Conservation (phyloP, 1,140 invertebrate genomes). For the Drosophila funebris region DNA sequence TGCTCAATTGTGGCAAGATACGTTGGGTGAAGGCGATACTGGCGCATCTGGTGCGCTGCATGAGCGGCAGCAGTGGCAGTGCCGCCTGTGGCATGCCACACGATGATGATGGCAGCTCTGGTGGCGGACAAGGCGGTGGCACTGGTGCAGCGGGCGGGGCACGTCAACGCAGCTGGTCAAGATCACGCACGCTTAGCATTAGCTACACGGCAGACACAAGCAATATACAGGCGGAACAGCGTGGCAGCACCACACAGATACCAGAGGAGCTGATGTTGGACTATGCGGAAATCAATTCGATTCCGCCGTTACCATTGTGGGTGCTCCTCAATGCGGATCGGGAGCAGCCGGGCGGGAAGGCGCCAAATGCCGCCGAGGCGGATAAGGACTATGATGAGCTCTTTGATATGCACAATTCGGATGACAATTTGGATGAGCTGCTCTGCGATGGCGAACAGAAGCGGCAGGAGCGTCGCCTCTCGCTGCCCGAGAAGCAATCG, state of each 20-base stretch:
- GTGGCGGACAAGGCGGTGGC: conserved; percentile 4
- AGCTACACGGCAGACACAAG: conserved; percentile 89
- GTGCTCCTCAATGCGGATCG: conserved; percentile 97
- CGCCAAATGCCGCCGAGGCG: conserved; percentile 83
- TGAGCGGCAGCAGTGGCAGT: conserved; percentile 84
- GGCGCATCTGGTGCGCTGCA: conserved; percentile 93
- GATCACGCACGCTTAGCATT: conserved; percentile 94
- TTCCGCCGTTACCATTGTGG: conserved; percentile 98
- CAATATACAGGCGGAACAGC: conserved; percentile 86
- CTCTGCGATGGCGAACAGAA: conserved; percentile 87
- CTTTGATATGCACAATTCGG: conserved; percentile 91
- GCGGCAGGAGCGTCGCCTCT: conserved; percentile 87
- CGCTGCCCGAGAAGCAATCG: conserved; percentile 88
- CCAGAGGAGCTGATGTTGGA: conserved; percentile 95
- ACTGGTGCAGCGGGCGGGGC: conserved; percentile 83
- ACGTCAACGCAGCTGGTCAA: conserved; percentile 89
- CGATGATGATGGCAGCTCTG: conserved; percentile 86
- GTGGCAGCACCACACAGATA: conserved; percentile 86
- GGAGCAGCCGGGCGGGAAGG: conserved; percentile 87
- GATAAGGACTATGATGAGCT: conserved; percentile 93
- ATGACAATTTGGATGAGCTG: conserved; percentile 93
- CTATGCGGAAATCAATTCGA: conserved; percentile 97
- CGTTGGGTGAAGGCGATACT: conserved; percentile 98
- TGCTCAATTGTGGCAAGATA: conserved; percentile 99
- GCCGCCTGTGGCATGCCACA: conserved; percentile 29